These are phyloP conservation scores for Peromyscus eremicus DNA, from an alignment of 2,797 vertebrate species.

Conservation along the genomic window DNA sequence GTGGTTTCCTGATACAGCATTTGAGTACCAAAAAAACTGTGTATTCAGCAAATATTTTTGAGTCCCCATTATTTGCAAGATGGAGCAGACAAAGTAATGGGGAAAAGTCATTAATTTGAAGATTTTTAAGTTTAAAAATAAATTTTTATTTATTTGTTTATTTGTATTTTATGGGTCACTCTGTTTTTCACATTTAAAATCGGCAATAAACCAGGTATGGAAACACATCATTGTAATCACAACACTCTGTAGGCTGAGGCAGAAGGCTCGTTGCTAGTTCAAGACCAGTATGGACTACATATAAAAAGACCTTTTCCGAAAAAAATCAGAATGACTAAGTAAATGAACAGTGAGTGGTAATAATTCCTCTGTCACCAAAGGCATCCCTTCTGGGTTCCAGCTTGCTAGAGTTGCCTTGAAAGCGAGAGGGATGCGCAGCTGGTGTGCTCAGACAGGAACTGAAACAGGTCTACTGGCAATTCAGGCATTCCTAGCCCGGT, in stretches of 20 bases:
- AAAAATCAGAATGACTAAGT: neutral
- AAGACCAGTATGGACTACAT: neutral
- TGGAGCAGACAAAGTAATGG: neutral
- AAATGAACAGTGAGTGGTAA: neutral
- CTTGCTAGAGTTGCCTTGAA: neutral
- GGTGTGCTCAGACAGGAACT: slow-evolving; percentile 76
- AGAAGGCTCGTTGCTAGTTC: neutral
- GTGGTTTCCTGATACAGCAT: neutral
- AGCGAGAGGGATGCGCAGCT: neutral
- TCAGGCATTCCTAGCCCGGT: slow-evolving; percentile 47
- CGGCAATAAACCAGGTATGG: too few species aligned
- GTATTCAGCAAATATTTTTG: slow-evolving; percentile 11
- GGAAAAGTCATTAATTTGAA: neutral
- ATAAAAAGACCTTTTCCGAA: neutral
- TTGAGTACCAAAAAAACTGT: neutral
- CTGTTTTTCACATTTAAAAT: neutral
- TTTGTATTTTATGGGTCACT: neutral
- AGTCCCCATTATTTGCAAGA: slow-evolving; percentile 20
- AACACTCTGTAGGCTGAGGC: neutral
- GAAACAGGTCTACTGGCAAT: slow-evolving; percentile 63
- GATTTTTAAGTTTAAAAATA: neutral
- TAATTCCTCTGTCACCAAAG: neutral
- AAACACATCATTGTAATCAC: neutral
- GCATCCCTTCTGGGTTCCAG: neutral
- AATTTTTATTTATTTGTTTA: neutral